Conservation (phyloP, 2,113 vertebrate species). For the Saguinus imperator region DNA sequence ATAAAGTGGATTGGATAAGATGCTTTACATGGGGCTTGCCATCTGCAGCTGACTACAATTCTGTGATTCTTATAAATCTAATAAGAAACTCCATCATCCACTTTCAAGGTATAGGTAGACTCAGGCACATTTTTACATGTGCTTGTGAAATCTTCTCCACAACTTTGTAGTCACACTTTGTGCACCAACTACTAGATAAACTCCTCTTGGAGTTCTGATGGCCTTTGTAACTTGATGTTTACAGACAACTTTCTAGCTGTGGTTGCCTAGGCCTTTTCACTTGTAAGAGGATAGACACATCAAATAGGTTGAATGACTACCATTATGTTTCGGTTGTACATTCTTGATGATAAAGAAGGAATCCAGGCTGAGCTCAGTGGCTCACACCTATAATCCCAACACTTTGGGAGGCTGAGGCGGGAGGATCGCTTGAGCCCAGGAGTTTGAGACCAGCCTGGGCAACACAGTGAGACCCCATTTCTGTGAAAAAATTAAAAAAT, state of each 20-base stretch:
- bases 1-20: background rate
- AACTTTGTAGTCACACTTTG: background rate
- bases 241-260: background rate
- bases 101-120: background rate
- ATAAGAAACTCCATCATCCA: background rate
- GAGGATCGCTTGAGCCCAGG: no score
- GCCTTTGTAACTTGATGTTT: background rate
- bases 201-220: background rate
- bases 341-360: background rate
- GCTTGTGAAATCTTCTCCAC: slow-evolving; percentile 2
- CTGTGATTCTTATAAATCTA: background rate
- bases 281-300: background rate
- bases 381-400: no score
- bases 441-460: no score
- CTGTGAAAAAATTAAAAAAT: no score
- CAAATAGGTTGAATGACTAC: background rate
- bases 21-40: background rate
- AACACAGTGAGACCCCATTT: no score
- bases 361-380: background rate
- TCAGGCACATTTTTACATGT: background rate
- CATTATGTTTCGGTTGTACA: background rate
- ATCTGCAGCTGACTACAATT: background rate
- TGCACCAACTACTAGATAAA: background rate
- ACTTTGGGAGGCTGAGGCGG: no score
- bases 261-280: background rate